Evolutionary conservation across 2,113 vertebrate genomes (phyloP).

Genomic region (Etia nguti): DNA sequence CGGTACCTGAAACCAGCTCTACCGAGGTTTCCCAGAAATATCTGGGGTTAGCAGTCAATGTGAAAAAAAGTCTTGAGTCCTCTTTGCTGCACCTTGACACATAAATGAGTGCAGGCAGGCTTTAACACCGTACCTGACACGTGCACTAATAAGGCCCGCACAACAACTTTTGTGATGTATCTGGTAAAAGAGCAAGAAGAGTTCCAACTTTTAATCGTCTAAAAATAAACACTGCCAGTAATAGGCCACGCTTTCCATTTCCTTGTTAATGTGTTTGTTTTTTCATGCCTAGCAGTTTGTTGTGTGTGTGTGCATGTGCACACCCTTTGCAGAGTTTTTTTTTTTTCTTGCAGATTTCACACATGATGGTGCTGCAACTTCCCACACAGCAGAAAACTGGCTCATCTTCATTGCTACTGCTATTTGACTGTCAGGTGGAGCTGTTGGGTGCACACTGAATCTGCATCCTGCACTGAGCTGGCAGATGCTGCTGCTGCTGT

Average conservation of each 20-base stretch:
- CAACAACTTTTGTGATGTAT: background rate
- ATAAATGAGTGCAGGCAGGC: background rate
- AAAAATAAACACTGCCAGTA: slow-evolving; percentile 5
- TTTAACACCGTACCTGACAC: background rate
- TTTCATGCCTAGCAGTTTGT: background rate
- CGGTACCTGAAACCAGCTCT: background rate
- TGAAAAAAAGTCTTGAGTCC: background rate
- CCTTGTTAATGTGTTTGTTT: background rate
- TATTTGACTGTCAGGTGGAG: background rate
- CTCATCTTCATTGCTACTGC: background rate
- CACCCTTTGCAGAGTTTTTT: background rate
- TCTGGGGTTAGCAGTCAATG: background rate
- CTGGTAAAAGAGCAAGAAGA: background rate
- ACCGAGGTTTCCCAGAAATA: background rate
- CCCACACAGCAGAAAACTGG: background rate
- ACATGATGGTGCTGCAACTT: background rate
- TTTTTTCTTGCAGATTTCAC: background rate
- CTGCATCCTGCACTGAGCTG: background rate
- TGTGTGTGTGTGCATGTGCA: background rate
- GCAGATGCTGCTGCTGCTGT: background rate
- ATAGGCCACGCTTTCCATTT: background rate
- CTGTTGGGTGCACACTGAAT: background rate
- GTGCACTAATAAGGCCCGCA: background rate
- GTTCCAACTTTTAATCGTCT: background rate
- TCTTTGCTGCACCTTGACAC: background rate